Percentiles rank a stretch among this genome's conserved stretches.
phyloP scores from a whole-genome alignment of 2,888 invertebrate species.

The Bibio marci region DNA sequence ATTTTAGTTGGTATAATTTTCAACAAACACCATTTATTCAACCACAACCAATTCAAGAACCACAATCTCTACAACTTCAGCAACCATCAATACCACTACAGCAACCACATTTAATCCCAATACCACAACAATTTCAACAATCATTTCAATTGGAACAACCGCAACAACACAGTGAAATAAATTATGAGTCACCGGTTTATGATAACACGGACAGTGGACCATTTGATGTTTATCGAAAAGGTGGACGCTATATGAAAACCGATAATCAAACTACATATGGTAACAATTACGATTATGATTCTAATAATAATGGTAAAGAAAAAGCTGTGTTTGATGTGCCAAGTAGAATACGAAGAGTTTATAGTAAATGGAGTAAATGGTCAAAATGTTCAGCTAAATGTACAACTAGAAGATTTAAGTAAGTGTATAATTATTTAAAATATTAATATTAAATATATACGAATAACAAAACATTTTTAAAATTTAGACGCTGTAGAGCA shows the following conservation, averaged over 20 bases:
- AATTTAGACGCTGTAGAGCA: constrained; percentile 49
- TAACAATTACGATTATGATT: background rate
- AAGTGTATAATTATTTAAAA: constrained; percentile 12
- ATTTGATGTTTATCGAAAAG: background rate
- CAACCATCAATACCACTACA: too few relatives aligned
- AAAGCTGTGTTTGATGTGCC: constrained; percentile 21
- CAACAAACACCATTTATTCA: too few relatives aligned
- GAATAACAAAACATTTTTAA: constrained; percentile 1
- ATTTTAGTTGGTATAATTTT: too few relatives aligned
- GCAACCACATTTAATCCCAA: too few relatives aligned
- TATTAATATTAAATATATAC: constrained; percentile 1
- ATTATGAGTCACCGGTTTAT: too few relatives aligned
- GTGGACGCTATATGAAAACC: background rate
- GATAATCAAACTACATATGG: background rate
- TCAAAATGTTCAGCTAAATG: constrained; percentile 63
- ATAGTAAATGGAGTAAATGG: constrained; percentile 72
- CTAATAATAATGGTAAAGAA: constrained; percentile 14
- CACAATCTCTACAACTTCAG: too few relatives aligned
- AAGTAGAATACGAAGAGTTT: constrained; percentile 31
- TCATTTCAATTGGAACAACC: too few relatives aligned
- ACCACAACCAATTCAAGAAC: too few relatives aligned
- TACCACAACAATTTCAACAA: too few relatives aligned
- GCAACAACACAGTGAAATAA: too few relatives aligned
- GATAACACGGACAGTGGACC: background rate
- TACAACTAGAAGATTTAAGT: constrained; percentile 61